These are phyloP conservation scores for Drosophila lutescens DNA, from an alignment of 2,888 invertebrate species.

Conservation along the genomic window DNA sequence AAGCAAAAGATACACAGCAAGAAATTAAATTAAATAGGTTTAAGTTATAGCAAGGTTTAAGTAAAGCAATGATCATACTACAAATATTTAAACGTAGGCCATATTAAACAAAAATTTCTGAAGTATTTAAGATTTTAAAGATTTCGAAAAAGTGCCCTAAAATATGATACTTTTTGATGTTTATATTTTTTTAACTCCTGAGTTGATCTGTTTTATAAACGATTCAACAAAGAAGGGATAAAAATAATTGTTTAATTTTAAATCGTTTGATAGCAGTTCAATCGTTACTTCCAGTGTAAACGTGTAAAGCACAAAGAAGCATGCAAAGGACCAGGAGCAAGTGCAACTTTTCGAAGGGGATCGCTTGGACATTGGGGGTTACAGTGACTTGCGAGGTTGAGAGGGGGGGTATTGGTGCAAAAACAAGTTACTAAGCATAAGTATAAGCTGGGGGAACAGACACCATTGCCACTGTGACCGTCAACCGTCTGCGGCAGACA, in stretches of 20 bases:
- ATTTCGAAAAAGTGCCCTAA: too few species aligned
- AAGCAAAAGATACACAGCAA: constrained; percentile 13
- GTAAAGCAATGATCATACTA: too few species aligned
- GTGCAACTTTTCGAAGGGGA: constrained; percentile 47
- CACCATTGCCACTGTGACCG: constrained; percentile 28
- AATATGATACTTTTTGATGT: too few species aligned
- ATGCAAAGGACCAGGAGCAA: constrained; percentile 59
- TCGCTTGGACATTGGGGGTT: constrained; percentile 31
- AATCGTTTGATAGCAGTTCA: too few species aligned
- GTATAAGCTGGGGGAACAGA: constrained; percentile 42
- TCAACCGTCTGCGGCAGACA: constrained; percentile 32
- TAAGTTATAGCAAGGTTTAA: too few species aligned
- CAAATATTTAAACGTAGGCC: too few species aligned
- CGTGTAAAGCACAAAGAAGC: constrained; percentile 46
- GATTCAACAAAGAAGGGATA: too few species aligned
- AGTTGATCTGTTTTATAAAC: too few species aligned
- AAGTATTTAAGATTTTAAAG: too few species aligned
- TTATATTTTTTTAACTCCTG: too few species aligned
- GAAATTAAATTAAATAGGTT: not conserved
- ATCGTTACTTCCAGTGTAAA: constrained; percentile 28
- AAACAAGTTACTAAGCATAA: constrained; percentile 45
- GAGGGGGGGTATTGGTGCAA: constrained; percentile 22
- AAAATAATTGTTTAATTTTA: too few species aligned
- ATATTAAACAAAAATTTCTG: too few species aligned
- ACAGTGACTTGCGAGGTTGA: not conserved